Percentiles rank a stretch among this genome's conserved stretches.
Conservation (phyloP, 64 coral and sea anemone species). For the Platygyra sinensis region DNA sequence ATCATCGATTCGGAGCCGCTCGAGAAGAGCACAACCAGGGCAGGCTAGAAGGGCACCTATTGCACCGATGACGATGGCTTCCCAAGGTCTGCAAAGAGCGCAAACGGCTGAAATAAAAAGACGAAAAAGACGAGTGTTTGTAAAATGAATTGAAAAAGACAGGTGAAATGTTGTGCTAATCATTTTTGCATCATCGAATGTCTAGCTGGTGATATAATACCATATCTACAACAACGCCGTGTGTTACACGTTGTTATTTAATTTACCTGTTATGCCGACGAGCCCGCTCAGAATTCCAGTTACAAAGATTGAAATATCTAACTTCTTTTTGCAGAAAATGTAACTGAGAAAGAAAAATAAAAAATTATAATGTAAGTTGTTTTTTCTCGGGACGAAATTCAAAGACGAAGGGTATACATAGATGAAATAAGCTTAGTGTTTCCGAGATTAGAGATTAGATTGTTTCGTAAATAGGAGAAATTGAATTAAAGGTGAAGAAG, state of each 20-base stretch:
- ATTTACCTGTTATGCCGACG: conserved; percentile 84
- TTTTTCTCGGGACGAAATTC: too few species aligned
- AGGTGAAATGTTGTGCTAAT: too few species aligned
- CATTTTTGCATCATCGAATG: background rate
- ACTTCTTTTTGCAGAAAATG: conserved; percentile 48
- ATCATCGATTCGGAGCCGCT: conserved; percentile 79
- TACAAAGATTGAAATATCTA: conserved; percentile 63
- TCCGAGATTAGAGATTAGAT: too few species aligned
- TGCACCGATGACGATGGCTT: conserved; percentile 76
- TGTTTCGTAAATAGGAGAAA: too few species aligned
- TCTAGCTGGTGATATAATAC: too few species aligned
- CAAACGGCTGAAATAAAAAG: conserved; percentile 67
- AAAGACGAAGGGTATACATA: too few species aligned
- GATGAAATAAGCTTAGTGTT: too few species aligned
- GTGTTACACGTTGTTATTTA: background rate
- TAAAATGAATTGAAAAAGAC: background rate
- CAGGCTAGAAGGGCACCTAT: conserved; percentile 77
- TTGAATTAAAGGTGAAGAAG: too few species aligned
- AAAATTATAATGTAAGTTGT: background rate
- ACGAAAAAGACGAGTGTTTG: background rate
- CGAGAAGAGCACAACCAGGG: conserved; percentile 49
- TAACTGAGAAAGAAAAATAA: conserved; percentile 23
- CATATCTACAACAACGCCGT: background rate
- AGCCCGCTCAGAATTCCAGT: conserved; percentile 88
- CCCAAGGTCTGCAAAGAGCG: conserved; percentile 80